Evolutionary conservation across 2,797 vertebrate genomes (phyloP).

Genomic region (Galago senegalensis): DNA sequence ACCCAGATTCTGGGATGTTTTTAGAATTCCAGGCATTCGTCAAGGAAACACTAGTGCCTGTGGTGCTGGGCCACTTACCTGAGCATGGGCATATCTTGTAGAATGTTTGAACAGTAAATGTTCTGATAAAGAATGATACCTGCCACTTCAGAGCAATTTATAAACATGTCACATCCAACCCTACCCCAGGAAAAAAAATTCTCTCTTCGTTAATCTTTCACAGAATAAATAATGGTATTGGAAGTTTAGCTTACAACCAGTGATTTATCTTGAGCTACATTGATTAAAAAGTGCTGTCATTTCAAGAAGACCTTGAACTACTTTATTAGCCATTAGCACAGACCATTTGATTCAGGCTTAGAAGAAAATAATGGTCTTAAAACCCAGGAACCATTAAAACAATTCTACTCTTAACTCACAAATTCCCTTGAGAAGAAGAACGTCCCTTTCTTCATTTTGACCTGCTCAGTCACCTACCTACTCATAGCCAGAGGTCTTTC

Average conservation of each 20-base stretch:
- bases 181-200: not conserved
- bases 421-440: not conserved
- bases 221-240: conserved; percentile 60
- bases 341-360: not conserved
- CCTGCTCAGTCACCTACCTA: not conserved
- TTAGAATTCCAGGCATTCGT: not conserved
- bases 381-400: not conserved
- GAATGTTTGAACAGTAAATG: not conserved
- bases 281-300: conserved; percentile 64
- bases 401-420: conserved; percentile 10
- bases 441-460: not conserved
- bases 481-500: not conserved
- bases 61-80: not conserved
- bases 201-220: conserved; percentile 56
- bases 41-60: not conserved
- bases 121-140: conserved; percentile 5
- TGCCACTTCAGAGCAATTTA: conserved; percentile 39
- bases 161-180: not conserved
- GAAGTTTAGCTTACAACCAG: conserved; percentile 3
- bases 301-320: conserved; percentile 42
- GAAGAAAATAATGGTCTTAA: conserved; percentile 13
- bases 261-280: conserved; percentile 12
- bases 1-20: not conserved
- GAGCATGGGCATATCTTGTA: not conserved
- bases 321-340: conserved; percentile 54